These are phyloP conservation scores for Myotis myotis DNA, from an alignment of 2,797 vertebrate species.

Conservation along the genomic window DNA sequence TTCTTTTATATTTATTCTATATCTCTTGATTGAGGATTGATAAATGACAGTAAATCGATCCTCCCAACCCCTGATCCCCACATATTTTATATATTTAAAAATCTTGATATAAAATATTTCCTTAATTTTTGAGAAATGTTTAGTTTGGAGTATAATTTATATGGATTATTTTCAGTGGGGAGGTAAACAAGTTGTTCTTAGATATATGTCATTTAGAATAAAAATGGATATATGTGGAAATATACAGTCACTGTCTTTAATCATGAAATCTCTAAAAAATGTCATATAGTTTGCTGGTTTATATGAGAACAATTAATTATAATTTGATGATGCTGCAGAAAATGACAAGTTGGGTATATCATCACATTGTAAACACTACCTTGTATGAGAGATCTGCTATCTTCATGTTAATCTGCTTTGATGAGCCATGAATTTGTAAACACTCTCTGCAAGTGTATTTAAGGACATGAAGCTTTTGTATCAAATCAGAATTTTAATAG, in stretches of 20 bases:
- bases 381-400: background rate
- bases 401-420: background rate
- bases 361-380: background rate
- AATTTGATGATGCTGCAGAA: background rate
- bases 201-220: background rate
- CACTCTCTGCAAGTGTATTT: background rate
- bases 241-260: background rate
- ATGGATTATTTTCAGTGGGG: background rate
- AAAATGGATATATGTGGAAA: background rate
- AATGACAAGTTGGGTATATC: background rate
- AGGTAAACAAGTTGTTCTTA: background rate
- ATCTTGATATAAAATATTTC: background rate
- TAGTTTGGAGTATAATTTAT: background rate
- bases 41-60: background rate
- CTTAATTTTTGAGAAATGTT: background rate
- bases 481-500: background rate
- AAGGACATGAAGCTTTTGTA: background rate
- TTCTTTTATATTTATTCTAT: background rate
- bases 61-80: background rate
- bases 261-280: background rate
- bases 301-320: background rate
- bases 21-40: background rate
- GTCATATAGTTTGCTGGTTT: background rate
- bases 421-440: background rate
- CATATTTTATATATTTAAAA: background rate